phyloP scores from a whole-genome alignment of 2,888 invertebrate species.

The Nezara viridula region DNA sequence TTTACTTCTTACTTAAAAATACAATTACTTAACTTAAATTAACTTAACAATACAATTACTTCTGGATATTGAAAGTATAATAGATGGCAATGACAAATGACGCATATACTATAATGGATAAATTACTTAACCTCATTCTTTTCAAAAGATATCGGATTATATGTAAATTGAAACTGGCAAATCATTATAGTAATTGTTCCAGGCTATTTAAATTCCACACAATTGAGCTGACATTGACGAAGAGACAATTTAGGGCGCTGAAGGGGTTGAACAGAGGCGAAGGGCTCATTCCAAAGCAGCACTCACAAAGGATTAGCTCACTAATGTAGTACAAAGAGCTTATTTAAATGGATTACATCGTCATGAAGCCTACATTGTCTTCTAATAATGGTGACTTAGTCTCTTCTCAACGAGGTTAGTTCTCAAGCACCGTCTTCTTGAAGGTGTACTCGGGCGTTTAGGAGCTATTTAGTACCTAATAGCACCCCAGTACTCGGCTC shows the following conservation, averaged over 20 bases:
- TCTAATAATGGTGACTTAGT: constrained; percentile 26
- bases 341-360: constrained; percentile 41
- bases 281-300: neutral
- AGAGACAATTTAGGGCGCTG: neutral
- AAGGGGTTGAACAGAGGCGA: neutral
- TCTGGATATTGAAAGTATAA: neutral
- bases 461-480: neutral
- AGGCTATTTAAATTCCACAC: neutral
- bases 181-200: neutral
- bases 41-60: no score
- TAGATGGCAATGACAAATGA: neutral
- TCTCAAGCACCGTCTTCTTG: neutral
- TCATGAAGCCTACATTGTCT: constrained; percentile 43
- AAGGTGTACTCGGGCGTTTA: neutral
- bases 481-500: neutral
- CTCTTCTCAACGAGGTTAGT: constrained; percentile 20
- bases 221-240: neutral
- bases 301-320: constrained; percentile 25
- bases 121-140: neutral
- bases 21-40: no score
- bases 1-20: no score
- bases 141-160: neutral
- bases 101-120: neutral
- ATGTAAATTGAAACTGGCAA: no score
- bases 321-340: constrained; percentile 35